A percentile compares a stretch with the other conserved stretches of the same genome.
Evolutionary conservation across 2,888 invertebrate genomes (phyloP).

Genomic region (Eretmocerus hayati): DNA sequence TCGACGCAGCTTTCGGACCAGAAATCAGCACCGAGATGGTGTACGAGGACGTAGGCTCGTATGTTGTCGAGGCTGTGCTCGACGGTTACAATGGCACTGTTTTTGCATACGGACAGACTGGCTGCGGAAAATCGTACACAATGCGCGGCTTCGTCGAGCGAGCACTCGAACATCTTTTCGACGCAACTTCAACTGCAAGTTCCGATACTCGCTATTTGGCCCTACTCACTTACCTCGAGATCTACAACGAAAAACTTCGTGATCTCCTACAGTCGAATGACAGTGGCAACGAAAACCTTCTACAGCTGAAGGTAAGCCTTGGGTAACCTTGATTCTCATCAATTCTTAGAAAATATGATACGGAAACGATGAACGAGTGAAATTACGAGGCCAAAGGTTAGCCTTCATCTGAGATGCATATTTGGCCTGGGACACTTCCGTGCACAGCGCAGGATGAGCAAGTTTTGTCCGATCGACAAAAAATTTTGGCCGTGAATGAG

Average conservation of each 20-base stretch:
- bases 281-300: constrained; percentile 46
- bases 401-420: too few relatives aligned
- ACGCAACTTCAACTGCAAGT: constrained; percentile 69
- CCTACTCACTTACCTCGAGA: constrained; percentile 74
- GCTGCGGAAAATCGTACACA: constrained; percentile 84
- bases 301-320: constrained; percentile 56
- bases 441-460: too few relatives aligned
- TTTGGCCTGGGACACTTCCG: too few relatives aligned
- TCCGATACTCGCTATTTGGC: constrained; percentile 58
- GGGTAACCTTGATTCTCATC: neutral
- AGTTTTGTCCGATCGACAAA: too few relatives aligned
- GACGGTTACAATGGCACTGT: constrained; percentile 91
- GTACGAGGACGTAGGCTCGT: constrained; percentile 69
- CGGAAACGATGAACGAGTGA: too few relatives aligned
- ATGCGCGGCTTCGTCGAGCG: constrained; percentile 71
- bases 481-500: too few relatives aligned
- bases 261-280: constrained; percentile 59
- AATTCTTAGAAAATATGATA: too few relatives aligned
- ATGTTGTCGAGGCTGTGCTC: constrained; percentile 63
- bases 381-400: too few relatives aligned
- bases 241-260: constrained; percentile 75
- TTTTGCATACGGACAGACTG: constrained; percentile 90
- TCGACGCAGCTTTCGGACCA: constrained; percentile 76
- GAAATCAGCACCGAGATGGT: constrained; percentile 76
- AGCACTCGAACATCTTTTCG: constrained; percentile 84